phyloP scores from a whole-genome alignment of 2,888 invertebrate species.

The Pediacus dermestoides region DNA sequence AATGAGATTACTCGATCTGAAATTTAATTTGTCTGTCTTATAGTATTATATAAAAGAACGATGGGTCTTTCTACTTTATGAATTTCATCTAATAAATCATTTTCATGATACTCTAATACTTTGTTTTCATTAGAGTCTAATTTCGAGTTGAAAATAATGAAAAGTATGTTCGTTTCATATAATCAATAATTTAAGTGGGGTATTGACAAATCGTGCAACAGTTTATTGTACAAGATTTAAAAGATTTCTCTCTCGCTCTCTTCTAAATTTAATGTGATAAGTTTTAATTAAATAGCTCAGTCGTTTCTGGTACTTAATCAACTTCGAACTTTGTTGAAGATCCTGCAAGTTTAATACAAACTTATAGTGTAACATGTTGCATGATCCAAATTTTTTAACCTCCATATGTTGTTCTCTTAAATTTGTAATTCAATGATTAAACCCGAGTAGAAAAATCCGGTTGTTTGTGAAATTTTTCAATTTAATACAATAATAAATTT shows the following conservation, averaged over 20 bases:
- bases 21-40: conserved; percentile 3
- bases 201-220: conserved; percentile 12
- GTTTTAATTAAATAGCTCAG: conserved; percentile 35
- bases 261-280: conserved; percentile 28
- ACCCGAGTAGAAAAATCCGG: no score
- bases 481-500: no score
- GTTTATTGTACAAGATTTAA: conserved; percentile 11
- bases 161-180: not conserved
- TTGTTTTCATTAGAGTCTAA: no score
- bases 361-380: no score
- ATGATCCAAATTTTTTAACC: no score
- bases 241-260: no score
- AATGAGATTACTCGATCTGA: conserved; percentile 5
- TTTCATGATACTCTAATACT: no score
- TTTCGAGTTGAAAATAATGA: no score
- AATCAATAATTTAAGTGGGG: not conserved
- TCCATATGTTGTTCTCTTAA: no score
- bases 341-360: no score
- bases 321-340: conserved; percentile 29
- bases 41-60: not conserved
- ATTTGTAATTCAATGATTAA: no score
- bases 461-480: no score
- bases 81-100: not conserved
- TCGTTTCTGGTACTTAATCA: conserved; percentile 31
- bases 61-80: not conserved